Percentiles rank a stretch among this genome's conserved stretches.
phyloP scores from a whole-genome alignment of 2,888 invertebrate genomes.

The Acanthococcus lagerstroemiae region DNA sequence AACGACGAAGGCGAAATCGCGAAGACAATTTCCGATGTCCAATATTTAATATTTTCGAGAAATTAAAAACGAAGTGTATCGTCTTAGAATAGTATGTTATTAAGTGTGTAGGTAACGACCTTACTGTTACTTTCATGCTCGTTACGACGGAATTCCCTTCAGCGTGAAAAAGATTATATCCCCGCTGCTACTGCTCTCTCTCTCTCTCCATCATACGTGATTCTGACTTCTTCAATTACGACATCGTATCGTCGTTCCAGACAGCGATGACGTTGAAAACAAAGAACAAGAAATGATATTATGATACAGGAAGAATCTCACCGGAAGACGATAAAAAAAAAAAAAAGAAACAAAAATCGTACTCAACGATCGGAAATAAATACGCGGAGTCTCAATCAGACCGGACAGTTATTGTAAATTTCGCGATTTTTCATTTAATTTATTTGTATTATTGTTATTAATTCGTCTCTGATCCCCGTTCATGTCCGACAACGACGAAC shows the following conservation, averaged over 20 bases:
- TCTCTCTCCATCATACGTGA: constrained; percentile 16
- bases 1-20: neutral
- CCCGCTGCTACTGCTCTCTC: constrained; percentile 17
- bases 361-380: too few species aligned
- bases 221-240: constrained; percentile 25
- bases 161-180: constrained; percentile 18
- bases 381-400: too few species aligned
- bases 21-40: neutral
- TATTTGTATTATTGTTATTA: too few species aligned
- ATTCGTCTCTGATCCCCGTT: too few species aligned
- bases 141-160: constrained; percentile 28
- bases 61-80: constrained; percentile 1
- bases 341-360: neutral
- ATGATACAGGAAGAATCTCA: constrained; percentile 11
- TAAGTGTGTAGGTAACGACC: constrained; percentile 22
- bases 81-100: constrained; percentile 11
- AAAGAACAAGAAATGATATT: constrained; percentile 17
- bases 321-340: neutral
- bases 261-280: constrained; percentile 4
- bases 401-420: too few species aligned
- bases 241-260: constrained; percentile 3
- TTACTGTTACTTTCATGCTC: constrained; percentile 29
- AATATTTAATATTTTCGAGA: neutral
- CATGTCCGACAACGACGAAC: too few species aligned
- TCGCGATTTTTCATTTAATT: too few species aligned